Evolutionary conservation across 1,140 invertebrate genomes (phyloP).

Genomic region (Radopholus similis): DNA sequence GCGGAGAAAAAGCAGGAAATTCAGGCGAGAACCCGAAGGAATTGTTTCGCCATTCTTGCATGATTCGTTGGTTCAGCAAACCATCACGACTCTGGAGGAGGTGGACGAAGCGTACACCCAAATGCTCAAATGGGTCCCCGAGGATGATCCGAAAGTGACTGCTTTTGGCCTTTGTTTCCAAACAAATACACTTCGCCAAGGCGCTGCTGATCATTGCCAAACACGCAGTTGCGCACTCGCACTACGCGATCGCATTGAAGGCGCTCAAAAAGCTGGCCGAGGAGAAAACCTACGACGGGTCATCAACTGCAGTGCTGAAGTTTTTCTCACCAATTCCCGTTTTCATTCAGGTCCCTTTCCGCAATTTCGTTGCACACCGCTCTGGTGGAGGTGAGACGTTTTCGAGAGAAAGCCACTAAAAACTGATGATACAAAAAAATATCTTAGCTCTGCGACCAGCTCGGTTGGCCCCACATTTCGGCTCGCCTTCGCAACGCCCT

Average conservation of each 20-base stretch:
- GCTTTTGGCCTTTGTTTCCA: background rate
- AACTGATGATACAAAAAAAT: background rate
- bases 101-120: conserved; percentile 23
- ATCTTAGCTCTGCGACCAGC: conserved; percentile 25
- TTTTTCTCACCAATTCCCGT: no score
- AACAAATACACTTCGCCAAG: conserved; percentile 59
- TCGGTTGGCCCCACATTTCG: conserved; percentile 42
- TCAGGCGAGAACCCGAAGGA: no score
- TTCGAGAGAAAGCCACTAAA: background rate
- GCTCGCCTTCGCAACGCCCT: conserved; percentile 22
- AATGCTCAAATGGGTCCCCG: conserved; percentile 24
- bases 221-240: conserved; percentile 73
- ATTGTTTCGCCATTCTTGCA: no score
- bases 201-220: conserved; percentile 73
- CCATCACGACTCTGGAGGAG: conserved; percentile 15
- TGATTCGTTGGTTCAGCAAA: background rate
- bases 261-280: conserved; percentile 73
- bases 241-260: conserved; percentile 77
- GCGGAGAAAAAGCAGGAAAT: no score
- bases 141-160: conserved; percentile 26
- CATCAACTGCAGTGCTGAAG: no score
- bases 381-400: conserved; percentile 19
- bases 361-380: conserved; percentile 11
- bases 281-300: conserved; percentile 63
- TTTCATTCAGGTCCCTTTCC: no score